Percentiles rank a stretch among this genome's conserved stretches.
These are phyloP conservation scores for Hydrotaea diabolus DNA, from an alignment of 2,888 invertebrate genomes.

Conservation along the genomic window DNA sequence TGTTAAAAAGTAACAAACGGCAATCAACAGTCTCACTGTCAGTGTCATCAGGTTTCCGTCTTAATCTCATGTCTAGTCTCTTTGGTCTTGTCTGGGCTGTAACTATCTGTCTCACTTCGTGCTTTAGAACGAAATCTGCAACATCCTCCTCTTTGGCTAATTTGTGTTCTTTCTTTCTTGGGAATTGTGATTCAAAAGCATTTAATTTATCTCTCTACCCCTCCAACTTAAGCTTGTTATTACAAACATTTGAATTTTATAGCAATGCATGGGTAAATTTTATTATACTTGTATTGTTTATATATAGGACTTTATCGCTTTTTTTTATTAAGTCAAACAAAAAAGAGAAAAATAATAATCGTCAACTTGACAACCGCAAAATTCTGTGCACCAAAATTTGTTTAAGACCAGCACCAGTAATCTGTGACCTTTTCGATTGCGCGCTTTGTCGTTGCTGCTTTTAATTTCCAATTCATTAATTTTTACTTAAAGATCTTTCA, in stretches of 20 bases:
- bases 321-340: not conserved
- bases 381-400: not conserved
- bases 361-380: not conserved
- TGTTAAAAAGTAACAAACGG: not conserved
- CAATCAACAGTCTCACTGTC: not conserved
- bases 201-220: not conserved
- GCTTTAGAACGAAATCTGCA: too few relatives aligned
- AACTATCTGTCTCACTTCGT: not conserved
- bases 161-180: too few relatives aligned
- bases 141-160: too few relatives aligned
- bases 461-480: conserved; percentile 1
- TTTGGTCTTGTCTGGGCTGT: too few relatives aligned
- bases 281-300: too few relatives aligned
- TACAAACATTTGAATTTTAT: not conserved
- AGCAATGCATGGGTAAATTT: too few relatives aligned
- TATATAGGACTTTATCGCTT: not conserved
- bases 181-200: too few relatives aligned
- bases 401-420: not conserved
- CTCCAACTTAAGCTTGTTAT: not conserved
- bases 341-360: not conserved
- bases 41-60: not conserved
- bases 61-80: not conserved
- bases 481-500: not conserved
- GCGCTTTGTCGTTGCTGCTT: not conserved
- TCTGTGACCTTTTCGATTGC: conserved; percentile 3